Conservation (phyloP, 2,113 vertebrate genomes). For the Erinaceus europaeus region DNA sequence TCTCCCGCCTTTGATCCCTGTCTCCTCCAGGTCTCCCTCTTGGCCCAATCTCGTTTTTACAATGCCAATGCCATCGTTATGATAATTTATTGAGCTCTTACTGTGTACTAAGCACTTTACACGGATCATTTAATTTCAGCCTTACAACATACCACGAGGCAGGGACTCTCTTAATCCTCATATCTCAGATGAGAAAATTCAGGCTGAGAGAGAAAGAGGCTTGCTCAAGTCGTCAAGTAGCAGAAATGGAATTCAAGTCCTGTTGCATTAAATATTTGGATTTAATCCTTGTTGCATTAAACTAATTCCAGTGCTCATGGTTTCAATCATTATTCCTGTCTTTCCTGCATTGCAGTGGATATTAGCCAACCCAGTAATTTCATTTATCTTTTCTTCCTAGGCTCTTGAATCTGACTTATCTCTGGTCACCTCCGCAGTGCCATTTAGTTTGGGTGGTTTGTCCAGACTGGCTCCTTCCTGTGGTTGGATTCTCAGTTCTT, state of each 20-base stretch:
- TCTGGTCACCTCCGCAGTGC: neutral
- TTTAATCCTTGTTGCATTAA: neutral
- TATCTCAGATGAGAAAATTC: slow-evolving; percentile 30
- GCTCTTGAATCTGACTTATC: neutral
- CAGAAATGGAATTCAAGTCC: slow-evolving; percentile 8
- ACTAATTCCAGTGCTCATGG: neutral
- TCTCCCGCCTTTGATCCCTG: neutral
- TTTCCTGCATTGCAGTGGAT: neutral
- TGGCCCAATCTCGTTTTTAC: neutral
- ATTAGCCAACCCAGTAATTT: neutral
- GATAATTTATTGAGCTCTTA: neutral
- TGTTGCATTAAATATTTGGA: neutral
- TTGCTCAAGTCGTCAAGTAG: neutral
- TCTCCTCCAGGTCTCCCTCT: neutral
- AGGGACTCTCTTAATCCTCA: neutral
- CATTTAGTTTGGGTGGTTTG: neutral
- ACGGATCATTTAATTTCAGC: slow-evolving; percentile 23
- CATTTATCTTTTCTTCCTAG: neutral
- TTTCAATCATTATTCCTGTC: neutral
- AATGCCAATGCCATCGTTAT: slow-evolving; percentile 6
- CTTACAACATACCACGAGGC: neutral
- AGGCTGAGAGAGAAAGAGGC: neutral
- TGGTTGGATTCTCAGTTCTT: neutral
- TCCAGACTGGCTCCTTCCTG: neutral
- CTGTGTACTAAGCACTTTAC: slow-evolving; percentile 18